Base-by-base conservation (phyloP, 2,113 vertebrate species). In the Syngnathus scovelli region DNA sequence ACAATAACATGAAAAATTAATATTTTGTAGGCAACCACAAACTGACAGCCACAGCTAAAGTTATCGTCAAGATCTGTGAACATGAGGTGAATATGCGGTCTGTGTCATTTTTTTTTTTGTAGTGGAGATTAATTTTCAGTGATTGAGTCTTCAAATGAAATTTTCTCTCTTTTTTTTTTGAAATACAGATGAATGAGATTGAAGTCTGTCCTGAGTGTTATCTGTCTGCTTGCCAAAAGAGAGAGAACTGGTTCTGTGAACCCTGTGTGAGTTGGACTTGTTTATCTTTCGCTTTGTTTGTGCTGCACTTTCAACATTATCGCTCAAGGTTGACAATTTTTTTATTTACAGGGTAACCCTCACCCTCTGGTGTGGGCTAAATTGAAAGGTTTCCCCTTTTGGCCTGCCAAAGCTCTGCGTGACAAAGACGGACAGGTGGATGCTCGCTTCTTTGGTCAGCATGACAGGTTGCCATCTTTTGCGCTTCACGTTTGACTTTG, bases 231-330 rank as follows among this genome's bases (percentile, higher is more conserved):
- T 99, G 96, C 91, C 96, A 99, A 90, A 99, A 99, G 93, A 92
- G 96, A 81, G 97, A 99, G 78, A 98, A 97, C 92, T 99, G 97
- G 97, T 99, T 99, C 92, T 99, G 97, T 88, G 97, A 99, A 87
- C 97, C 97, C 86, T 99, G 97, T 92, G 97, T 99, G 93, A 96
- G 96, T 91, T 55, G 49, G 13, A 67, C 23, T 74, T 78, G 66
- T 59, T 67, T 10, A 60, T 76, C 49, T 60, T 63, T 52, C 44
- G 44, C 19, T n/a, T 49, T 15, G 13, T 37, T 74, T 70, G 44
- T 4, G 41, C 12, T 3, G 9, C 41, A 3, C 41, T 11, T 43
- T 11, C 8, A 8, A 43, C 39, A 6, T 39, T 39, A 8, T 9
- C 39, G 10, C 41, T 43, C 41, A 9, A 43, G 41, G 9, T 43